Evolutionary conservation across 2,888 invertebrate genomes (phyloP).

Genomic region (Scaeva pyrastri): DNA sequence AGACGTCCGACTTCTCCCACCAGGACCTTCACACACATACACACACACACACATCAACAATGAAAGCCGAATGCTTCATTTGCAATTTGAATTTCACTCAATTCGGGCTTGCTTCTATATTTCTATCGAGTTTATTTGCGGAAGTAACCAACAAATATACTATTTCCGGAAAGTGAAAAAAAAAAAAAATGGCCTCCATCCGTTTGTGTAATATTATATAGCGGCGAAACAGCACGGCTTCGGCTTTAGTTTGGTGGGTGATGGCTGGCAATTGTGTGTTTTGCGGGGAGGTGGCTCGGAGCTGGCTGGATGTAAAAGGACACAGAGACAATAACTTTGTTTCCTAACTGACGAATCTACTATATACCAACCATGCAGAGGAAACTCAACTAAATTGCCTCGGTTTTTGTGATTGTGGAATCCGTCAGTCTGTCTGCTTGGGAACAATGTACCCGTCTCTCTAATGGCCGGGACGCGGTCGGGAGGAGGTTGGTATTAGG

Average conservation of each 20-base stretch:
- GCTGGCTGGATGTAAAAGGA: conserved; percentile 2
- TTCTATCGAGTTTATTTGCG: conserved; percentile 54
- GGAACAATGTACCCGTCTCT: conserved; percentile 56
- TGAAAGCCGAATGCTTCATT: conserved; percentile 45
- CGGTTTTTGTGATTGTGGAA: conserved; percentile 27
- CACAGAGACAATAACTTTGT: conserved; percentile 23
- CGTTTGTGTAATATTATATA: conserved; percentile 42
- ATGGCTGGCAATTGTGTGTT: neutral
- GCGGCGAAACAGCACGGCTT: neutral
- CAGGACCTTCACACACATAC: neutral
- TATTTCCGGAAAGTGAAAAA: conserved; percentile 10
- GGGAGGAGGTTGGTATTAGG: conserved; percentile 68
- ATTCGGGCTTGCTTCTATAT: conserved; percentile 9
- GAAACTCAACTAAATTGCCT: conserved; percentile 38
- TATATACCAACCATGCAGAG: neutral
- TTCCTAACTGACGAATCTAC: conserved; percentile 40
- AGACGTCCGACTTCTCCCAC: neutral
- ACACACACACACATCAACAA: conserved; percentile 29
- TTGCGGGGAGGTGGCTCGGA: neutral
- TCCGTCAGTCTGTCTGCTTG: conserved; percentile 56
- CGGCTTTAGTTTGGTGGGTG: too few species aligned
- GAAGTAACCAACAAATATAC: conserved; percentile 36
- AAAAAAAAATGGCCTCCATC: conserved; percentile 14
- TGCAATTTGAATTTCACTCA: conserved; percentile 36
- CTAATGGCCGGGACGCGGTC: conserved; percentile 23